Base-by-base conservation (phyloP, 2,888 invertebrate genomes). In the Hemicrepidius hirtus region DNA sequence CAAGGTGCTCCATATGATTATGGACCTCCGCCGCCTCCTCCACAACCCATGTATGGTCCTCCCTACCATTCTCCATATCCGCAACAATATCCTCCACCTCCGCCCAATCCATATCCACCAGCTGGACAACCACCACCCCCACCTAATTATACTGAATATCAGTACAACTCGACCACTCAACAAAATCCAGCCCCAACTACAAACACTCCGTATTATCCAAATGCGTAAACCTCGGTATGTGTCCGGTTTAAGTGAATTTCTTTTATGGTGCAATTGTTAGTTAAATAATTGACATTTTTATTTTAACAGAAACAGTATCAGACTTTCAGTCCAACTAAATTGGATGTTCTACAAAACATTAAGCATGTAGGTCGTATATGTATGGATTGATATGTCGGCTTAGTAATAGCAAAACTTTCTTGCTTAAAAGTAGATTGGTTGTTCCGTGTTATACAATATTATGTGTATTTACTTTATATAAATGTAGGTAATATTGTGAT, bases 61-160 rank as follows among this genome's bases (percentile, higher is more conserved):
- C 16, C 77, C 18, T 80, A 80, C 49, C 82, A 82, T 69, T 74
- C 79, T 59, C 68, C 71, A 10, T 70, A 74, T 13, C 67, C 72
- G 50, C 82, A 84, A 66, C 81, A 82, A 64, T 81, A 83, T 24
- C 82, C 82, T 16, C 83, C 75, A n/a, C 82, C 81, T 28, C 83
- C 74, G 5, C 76, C 76, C 20, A 71, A 53, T 18, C 10, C 77
- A 0, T 82, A 81, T 66, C 77, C 78, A 20, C 71, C 71, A 1
- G 59, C 57, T 3, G 60, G 13, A 7, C 21, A 50, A 21, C 57
- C 32, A 13, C 73, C 55, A 73, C 81, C 20, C 79, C 80, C 46
- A 4, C 62, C 77, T 49, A 71, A 79, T 4, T 83, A 82, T 72
- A 79, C 81, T 6, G 84, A 85, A 6, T 85, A 85, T 77, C 83